A percentile compares a stretch with the other conserved stretches of the same genome.
phyloP scores from a whole-genome alignment of 2,888 invertebrate species.

The Zygothrica quintamaculata region DNA sequence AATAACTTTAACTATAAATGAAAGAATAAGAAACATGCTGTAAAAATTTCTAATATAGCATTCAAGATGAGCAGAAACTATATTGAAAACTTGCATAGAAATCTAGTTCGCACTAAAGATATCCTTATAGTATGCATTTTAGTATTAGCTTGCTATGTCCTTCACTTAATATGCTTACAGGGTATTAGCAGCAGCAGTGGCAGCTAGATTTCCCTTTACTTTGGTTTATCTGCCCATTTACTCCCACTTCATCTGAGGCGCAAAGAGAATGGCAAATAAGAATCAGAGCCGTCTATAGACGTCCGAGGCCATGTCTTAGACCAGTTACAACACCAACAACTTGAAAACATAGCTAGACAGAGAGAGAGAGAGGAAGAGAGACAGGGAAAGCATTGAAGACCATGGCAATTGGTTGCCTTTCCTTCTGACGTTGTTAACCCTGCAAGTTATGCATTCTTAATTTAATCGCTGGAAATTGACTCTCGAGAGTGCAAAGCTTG shows the following conservation, averaged over 20 bases:
- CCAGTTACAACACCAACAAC: slow-evolving; percentile 8
- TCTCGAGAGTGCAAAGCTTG: slow-evolving; percentile 67
- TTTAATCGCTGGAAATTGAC: slow-evolving; percentile 79
- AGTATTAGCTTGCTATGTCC: too few relatives aligned
- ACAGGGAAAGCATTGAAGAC: too few relatives aligned
- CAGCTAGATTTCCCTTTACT: slow-evolving; percentile 3
- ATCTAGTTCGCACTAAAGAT: too few relatives aligned
- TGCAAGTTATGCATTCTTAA: slow-evolving; percentile 79
- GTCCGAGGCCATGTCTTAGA: slow-evolving; percentile 3
- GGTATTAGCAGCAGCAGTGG: slow-evolving; percentile 49
- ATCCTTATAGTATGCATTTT: too few relatives aligned
- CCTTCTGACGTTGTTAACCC: slow-evolving; percentile 66
- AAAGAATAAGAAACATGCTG: slow-evolving; percentile 1
- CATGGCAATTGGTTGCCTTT: slow-evolving; percentile 28
- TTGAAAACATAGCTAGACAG: background rate
- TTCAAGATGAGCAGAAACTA: too few relatives aligned
- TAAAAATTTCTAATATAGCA: background rate
- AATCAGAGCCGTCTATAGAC: slow-evolving; percentile 52
- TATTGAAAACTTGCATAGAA: too few relatives aligned
- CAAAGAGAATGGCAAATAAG: slow-evolving; percentile 71
- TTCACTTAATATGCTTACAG: background rate
- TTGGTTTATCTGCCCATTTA: slow-evolving; percentile 2
- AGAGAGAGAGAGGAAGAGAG: background rate
- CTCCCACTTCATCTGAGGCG: slow-evolving; percentile 20
- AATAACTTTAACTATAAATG: slow-evolving; percentile 28